A percentile compares a stretch with the other conserved stretches of the same genome.
Evolutionary conservation across 2,113 vertebrate species (phyloP).

Genomic region (Mustela lutreola): DNA sequence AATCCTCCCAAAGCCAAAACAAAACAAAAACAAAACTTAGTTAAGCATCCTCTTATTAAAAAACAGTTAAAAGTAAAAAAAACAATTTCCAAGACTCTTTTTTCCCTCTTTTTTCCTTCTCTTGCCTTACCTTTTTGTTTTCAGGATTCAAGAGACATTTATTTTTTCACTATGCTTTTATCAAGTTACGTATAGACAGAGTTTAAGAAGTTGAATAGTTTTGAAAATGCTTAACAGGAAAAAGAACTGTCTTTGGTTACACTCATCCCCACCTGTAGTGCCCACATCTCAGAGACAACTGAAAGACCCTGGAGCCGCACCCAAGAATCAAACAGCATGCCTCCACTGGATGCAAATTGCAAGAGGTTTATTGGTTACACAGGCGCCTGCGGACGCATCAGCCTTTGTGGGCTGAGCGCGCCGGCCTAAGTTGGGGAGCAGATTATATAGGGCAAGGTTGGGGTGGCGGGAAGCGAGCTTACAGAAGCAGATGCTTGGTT

Average conservation of each 20-base stretch:
- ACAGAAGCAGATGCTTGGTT: too few relatives aligned
- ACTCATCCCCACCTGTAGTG: neutral
- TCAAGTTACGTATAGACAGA: neutral
- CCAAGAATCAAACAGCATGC: too few relatives aligned
- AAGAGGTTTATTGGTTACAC: too few relatives aligned
- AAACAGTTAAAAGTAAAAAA: neutral
- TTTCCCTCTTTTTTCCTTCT: neutral
- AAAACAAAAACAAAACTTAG: neutral
- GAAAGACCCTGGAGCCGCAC: too few relatives aligned
- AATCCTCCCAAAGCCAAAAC: constrained; percentile 4
- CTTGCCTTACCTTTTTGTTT: neutral
- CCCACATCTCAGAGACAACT: neutral
- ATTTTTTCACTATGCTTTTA: constrained; percentile 23
- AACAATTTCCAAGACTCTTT: neutral
- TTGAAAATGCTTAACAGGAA: neutral
- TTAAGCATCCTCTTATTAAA: neutral
- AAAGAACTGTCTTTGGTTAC: neutral
- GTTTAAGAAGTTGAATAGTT: neutral
- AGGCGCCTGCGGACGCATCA: too few relatives aligned
- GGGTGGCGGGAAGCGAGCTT: too few relatives aligned
- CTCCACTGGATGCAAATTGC: too few relatives aligned
- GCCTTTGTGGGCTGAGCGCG: too few relatives aligned
- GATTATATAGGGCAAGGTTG: too few relatives aligned
- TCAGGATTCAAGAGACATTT: neutral
- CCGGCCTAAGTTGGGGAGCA: too few relatives aligned